Base-by-base conservation (phyloP, 2,888 invertebrate species). In the Caenorhabditis angaria region DNA sequence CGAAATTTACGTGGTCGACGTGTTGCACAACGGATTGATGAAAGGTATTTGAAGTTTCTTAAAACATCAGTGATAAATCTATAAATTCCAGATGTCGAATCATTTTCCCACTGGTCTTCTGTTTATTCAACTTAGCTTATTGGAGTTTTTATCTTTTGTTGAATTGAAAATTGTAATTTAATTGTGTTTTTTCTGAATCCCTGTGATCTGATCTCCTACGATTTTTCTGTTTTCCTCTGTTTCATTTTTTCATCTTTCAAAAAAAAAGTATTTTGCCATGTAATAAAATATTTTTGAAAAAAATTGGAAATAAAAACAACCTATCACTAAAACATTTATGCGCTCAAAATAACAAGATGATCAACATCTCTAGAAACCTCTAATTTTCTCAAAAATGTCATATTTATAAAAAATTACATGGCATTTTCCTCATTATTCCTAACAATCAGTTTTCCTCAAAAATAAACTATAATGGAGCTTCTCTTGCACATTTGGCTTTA, bases 91-190 rank as follows among this genome's bases (percentile, higher is more conserved):
- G 73, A 56, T 81, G 83, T 59, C 82, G 86, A 10, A 76, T 82
- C 58, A 76, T 82, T 18, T 86, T 86, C 55, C 86, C 86, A 12
- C 32, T 78, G 56, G 70, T 82, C 3, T 86, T 86, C 72, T 59
- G 85, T 59, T 50, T 85, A n/a, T 85, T 86, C 80, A 86, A 86
- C 66, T 57, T 84, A 22, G 71, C 76, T 57, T 86, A 86, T 68
- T 86, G 86, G 82, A 81, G 78, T 62, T 82, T 77, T 64, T 82
- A 82, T 55, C 72, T 82, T 51, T 70, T 74, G 20, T 75, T 81
- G 70, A 81, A 81, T 55, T 81, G 65, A 67, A n/a, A n/a, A n/a
- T n/a, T 54, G 12, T n/a, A 27, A 28, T 41, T 12, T 41, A 12
- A 20, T 51, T 22, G 14, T 51, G 6, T 51, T 4, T 6, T 25